These are phyloP conservation scores for Trichomalopsis sarcophagae DNA, from an alignment of 1,140 invertebrate genomes.

Conservation along the genomic window DNA sequence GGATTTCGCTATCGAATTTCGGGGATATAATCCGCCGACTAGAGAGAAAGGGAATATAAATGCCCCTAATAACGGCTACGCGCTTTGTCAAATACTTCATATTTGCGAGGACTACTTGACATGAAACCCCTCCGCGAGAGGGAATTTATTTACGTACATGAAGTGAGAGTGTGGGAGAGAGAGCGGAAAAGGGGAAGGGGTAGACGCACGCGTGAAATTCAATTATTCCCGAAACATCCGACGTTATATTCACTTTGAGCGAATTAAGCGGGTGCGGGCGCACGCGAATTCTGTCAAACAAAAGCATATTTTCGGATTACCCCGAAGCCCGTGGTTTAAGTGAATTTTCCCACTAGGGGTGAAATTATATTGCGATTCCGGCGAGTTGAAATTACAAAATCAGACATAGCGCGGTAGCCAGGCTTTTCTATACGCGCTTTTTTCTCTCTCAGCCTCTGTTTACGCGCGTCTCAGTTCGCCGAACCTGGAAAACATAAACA, in stretches of 20 bases:
- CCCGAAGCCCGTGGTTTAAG: neutral
- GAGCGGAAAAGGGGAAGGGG: neutral
- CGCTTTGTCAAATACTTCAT: neutral
- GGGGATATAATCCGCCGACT: neutral
- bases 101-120: neutral
- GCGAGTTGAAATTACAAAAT: neutral
- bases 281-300: constrained; percentile 11
- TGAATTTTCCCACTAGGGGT: neutral
- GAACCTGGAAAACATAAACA: too few relatives aligned
- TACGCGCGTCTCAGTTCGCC: too few relatives aligned
- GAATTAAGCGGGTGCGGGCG: neutral
- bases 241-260: constrained; percentile 7
- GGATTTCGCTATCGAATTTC: neutral
- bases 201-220: neutral
- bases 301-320: constrained; percentile 20
- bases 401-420: neutral
- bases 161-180: neutral
- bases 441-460: too few relatives aligned
- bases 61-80: neutral
- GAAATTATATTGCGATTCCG: neutral
- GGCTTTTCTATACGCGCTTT: too few relatives aligned
- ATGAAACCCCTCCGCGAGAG: neutral
- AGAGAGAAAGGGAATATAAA: neutral
- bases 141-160: neutral
- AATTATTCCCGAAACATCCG: constrained; percentile 3